Conservation (phyloP, 2,888 invertebrate genomes). For the Erebia palarica region DNA sequence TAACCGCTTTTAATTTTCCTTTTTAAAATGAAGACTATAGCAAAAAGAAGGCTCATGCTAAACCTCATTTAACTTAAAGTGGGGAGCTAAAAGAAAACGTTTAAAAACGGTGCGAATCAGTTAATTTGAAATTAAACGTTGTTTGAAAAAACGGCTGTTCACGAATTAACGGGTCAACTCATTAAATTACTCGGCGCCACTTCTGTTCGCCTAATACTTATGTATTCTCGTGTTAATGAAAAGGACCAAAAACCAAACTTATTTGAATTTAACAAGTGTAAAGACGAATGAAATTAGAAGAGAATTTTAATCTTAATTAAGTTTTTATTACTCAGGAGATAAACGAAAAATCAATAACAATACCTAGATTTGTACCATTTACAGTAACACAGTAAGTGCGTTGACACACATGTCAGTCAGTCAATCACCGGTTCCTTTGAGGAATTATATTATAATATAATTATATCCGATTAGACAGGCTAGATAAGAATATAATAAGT, state of each 20-base stretch:
- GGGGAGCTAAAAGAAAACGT: background rate
- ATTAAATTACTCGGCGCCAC: conserved; percentile 59
- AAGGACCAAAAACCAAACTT: background rate
- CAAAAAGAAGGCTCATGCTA: background rate
- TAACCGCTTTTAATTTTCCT: background rate
- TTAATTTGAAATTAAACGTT: conserved; percentile 49
- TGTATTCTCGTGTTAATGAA: background rate
- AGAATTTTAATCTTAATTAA: no score
- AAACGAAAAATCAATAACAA: no score
- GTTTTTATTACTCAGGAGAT: no score
- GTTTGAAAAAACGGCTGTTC: conserved; percentile 59
- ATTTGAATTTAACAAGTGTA: background rate
- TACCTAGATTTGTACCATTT: no score
- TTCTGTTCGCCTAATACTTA: conserved; percentile 44
- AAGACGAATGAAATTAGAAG: background rate
- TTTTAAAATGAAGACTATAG: background rate
- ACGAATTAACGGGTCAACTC: conserved; percentile 65
- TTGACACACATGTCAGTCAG: no score
- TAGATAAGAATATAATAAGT: no score
- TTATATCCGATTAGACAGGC: no score
- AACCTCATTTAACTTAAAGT: background rate
- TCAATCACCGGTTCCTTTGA: no score
- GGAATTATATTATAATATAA: no score
- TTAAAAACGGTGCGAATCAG: conserved; percentile 1
- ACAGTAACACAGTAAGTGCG: no score